phyloP scores from a whole-genome alignment of 2,797 vertebrate genomes.

The Gallirallus australis region DNA sequence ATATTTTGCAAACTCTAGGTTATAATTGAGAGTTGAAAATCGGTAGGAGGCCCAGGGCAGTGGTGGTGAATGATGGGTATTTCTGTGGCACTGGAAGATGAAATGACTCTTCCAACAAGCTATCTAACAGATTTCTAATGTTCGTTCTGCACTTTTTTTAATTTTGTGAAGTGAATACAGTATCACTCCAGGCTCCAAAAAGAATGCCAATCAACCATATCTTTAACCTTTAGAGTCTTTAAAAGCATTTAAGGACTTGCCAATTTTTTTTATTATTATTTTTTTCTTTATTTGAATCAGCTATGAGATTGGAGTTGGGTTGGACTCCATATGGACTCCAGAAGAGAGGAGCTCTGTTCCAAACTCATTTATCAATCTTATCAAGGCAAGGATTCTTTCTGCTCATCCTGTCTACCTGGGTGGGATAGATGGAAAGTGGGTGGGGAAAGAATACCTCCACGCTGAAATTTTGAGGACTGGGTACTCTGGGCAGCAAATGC shows the following conservation, averaged over 20 bases:
- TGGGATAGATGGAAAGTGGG: constrained; percentile 61
- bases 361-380: constrained; percentile 65
- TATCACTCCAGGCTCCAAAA: constrained; percentile 46
- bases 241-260: constrained; percentile 16
- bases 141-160: not conserved
- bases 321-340: constrained; percentile 68
- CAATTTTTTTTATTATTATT: not conserved
- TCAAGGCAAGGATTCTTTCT: constrained; percentile 67
- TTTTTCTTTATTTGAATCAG: not conserved
- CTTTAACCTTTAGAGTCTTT: constrained; percentile 55
- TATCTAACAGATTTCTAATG: not conserved
- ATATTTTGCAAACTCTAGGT: not conserved
- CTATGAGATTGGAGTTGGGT: constrained; percentile 36
- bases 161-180: not conserved
- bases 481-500: not conserved
- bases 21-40: not conserved
- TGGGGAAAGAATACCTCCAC: constrained; percentile 20
- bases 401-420: constrained; percentile 68
- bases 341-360: constrained; percentile 53
- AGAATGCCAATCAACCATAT: constrained; percentile 15
- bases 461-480: not conserved
- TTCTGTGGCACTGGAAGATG: not conserved
- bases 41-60: not conserved
- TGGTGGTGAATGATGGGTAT: not conserved
- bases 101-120: not conserved